Evolutionary conservation across 2,888 invertebrate species (phyloP).

Genomic region (Mythimna ferrago): DNA sequence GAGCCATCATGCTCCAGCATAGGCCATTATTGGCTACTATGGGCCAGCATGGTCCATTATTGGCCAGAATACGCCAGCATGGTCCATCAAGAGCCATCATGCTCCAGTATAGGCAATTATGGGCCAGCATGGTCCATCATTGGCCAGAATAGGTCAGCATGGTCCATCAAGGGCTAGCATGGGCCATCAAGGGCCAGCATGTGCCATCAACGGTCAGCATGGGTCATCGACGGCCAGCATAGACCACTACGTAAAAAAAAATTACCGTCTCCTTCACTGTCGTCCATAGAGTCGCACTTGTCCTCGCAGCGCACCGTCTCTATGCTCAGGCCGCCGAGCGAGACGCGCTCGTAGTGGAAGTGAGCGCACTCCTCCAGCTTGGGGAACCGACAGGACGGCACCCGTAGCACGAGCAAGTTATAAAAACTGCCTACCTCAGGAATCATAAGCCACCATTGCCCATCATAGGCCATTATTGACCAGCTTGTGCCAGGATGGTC

Average conservation of each 20-base stretch:
- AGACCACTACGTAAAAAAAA: not conserved
- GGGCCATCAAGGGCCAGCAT: not conserved
- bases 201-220: not conserved
- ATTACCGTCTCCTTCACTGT: slow-evolving; percentile 64
- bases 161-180: not conserved
- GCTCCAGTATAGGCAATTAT: no score
- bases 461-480: not conserved
- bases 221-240: not conserved
- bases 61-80: no score
- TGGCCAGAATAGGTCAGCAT: no score
- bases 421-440: no score
- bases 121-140: no score
- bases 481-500: not conserved
- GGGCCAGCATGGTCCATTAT: no score
- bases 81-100: no score
- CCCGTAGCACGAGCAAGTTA: slow-evolving; percentile 68
- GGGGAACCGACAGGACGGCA: slow-evolving; percentile 82
- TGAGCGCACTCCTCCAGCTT: slow-evolving; percentile 98
- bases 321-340: slow-evolving; percentile 94
- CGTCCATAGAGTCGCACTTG: slow-evolving; percentile 69
- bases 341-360: slow-evolving; percentile 99
- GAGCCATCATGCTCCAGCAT: no score
- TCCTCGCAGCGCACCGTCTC: slow-evolving; percentile 80
- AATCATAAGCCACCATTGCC: not conserved
- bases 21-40: no score